These are phyloP conservation scores for Balanococcus diminutus DNA, from an alignment of 2,888 invertebrate genomes.

Conservation along the genomic window DNA sequence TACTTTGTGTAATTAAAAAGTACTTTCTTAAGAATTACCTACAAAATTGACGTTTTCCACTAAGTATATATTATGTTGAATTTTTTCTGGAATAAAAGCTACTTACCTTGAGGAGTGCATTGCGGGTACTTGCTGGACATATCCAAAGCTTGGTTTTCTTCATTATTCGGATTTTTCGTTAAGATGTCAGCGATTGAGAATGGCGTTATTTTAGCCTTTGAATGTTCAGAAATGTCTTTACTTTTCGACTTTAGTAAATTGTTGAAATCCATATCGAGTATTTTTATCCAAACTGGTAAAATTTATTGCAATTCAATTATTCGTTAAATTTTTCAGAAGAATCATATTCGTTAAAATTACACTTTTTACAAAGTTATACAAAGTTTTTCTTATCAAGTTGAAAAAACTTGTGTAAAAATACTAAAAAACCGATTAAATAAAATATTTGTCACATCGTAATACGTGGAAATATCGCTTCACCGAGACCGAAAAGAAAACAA, in stretches of 20 bases:
- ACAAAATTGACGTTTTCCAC: too few relatives aligned
- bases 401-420: background rate
- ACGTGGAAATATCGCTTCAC: background rate
- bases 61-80: too few relatives aligned
- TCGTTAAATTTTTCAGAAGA: background rate
- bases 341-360: background rate
- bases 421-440: background rate
- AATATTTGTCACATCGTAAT: background rate
- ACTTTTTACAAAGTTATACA: background rate
- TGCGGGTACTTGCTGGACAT: slow-evolving; percentile 54
- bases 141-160: slow-evolving; percentile 54
- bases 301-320: background rate
- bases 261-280: background rate
- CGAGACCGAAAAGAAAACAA: background rate
- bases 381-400: too few relatives aligned
- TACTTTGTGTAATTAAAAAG: too few relatives aligned
- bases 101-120: slow-evolving; percentile 34
- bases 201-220: slow-evolving; percentile 56
- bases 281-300: background rate
- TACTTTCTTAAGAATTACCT: too few relatives aligned
- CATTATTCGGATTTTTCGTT: slow-evolving; percentile 30
- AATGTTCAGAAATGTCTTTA: background rate
- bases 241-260: background rate
- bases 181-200: slow-evolving; percentile 58
- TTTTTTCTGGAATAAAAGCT: background rate